Conservation (phyloP, 1,140 invertebrate genomes). For the Anadara kagoshimensis region DNA sequence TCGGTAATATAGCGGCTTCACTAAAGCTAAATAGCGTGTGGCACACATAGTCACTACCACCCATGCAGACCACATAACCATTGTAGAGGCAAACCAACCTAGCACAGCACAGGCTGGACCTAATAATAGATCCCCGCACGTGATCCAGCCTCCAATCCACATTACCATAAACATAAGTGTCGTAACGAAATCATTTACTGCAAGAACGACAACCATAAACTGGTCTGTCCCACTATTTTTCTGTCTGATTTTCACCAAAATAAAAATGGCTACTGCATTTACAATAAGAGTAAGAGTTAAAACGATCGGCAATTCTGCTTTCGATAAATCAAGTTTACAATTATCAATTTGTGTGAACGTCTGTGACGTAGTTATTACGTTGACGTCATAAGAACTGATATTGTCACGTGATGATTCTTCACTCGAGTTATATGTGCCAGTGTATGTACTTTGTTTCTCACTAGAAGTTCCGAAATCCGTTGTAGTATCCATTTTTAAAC, state of each 20-base stretch:
- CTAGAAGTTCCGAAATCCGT: too few species aligned
- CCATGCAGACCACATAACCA: constrained; percentile 21
- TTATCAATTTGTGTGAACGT: not conserved
- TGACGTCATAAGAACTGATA: too few species aligned
- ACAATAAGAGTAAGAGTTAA: not conserved
- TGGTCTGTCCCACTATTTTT: not conserved
- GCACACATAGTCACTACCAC: constrained; percentile 2
- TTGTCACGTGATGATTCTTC: too few species aligned
- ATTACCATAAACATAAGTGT: constrained; percentile 12
- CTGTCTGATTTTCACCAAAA: not conserved
- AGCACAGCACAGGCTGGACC: not conserved
- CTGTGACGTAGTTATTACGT: too few species aligned
- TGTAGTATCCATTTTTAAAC: too few species aligned
- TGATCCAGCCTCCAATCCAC: constrained; percentile 11
- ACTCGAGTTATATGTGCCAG: too few species aligned
- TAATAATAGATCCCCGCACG: constrained; percentile 1
- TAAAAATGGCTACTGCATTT: not conserved
- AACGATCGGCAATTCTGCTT: constrained; percentile 12
- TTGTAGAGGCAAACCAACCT: constrained; percentile 1
- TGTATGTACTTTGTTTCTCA: too few species aligned
- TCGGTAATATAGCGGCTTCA: constrained; percentile 1
- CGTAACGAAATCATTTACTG: constrained; percentile 8
- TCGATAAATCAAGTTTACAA: constrained; percentile 5
- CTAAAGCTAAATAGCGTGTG: not conserved
- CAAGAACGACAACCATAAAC: constrained; percentile 7